These are phyloP conservation scores for Paramormyrops hopkinsi DNA, from an alignment of 2,797 vertebrate species.

Conservation along the genomic window DNA sequence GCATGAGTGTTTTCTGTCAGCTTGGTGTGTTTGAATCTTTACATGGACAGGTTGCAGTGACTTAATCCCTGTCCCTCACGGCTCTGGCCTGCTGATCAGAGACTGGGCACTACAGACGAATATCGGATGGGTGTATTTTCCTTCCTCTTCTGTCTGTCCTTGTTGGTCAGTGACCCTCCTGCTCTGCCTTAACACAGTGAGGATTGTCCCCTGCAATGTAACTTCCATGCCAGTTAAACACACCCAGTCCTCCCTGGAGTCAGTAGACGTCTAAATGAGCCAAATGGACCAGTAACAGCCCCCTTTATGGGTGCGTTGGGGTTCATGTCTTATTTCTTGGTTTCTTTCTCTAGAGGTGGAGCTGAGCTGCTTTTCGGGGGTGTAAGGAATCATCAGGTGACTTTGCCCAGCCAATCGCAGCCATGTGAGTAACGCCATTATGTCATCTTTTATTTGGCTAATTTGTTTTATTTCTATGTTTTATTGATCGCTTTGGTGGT, in stretches of 20 bases:
- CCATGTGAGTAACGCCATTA: constrained; percentile 79
- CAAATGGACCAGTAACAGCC: not conserved
- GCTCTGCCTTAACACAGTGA: not conserved
- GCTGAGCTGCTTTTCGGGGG: constrained; percentile 88
- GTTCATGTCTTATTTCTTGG: not conserved
- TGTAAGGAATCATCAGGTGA: constrained; percentile 81
- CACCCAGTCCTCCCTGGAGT: not conserved
- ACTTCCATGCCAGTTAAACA: not conserved
- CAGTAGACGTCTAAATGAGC: not conserved
- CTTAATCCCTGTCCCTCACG: not conserved
- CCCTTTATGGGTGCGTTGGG: not conserved
- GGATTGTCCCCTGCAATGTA: not conserved
- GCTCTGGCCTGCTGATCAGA: not conserved
- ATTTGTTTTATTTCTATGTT: not conserved
- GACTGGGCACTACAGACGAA: not conserved
- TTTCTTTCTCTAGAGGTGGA: constrained; percentile 69
- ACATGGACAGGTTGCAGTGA: not conserved
- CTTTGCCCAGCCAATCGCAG: constrained; percentile 72
- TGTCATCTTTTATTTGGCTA: not conserved
- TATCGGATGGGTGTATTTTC: constrained; percentile 10
- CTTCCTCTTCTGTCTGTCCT: not conserved
- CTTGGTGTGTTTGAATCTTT: not conserved
- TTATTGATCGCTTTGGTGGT: not conserved
- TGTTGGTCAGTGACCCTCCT: not conserved
- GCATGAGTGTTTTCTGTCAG: not conserved